Evolutionary conservation across 2,113 vertebrate genomes (phyloP).

Genomic region (Polypterus senegalus): DNA sequence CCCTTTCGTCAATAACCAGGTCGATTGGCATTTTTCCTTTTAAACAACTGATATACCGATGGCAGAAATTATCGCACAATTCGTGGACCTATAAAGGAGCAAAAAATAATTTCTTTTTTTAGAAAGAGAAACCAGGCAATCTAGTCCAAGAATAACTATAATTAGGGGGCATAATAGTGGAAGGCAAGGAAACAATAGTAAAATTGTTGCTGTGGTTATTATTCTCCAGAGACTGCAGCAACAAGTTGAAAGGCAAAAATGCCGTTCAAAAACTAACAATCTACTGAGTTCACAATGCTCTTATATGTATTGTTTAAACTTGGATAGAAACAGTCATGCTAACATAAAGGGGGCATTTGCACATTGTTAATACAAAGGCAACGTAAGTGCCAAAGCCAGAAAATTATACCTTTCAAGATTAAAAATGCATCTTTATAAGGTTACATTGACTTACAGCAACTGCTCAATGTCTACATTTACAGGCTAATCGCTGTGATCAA

Average conservation of each 20-base stretch:
- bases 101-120: conserved; percentile 28
- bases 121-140: conserved; percentile 46
- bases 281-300: too few species aligned
- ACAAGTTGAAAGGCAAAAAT: conserved; percentile 63
- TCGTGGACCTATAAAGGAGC: conserved; percentile 73
- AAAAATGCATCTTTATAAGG: too few species aligned
- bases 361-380: too few species aligned
- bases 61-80: conserved; percentile 98
- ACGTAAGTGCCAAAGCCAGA: too few species aligned
- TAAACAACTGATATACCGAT: conserved; percentile 99
- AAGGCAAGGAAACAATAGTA: conserved; percentile 83
- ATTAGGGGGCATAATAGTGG: conserved; percentile 67
- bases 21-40: conserved; percentile 99
- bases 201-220: conserved; percentile 79
- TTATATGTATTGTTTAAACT: too few species aligned
- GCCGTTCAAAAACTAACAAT: too few species aligned
- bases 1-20: conserved; percentile 96
- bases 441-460: too few species aligned
- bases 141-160: conserved; percentile 65
- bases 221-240: conserved; percentile 81
- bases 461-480: too few species aligned
- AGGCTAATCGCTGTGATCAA: too few species aligned
- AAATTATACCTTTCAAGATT: too few species aligned
- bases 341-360: too few species aligned
- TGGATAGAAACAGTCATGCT: too few species aligned